Conservation (phyloP, 2,797 vertebrate genomes). For the Telmatherina bonti region DNA sequence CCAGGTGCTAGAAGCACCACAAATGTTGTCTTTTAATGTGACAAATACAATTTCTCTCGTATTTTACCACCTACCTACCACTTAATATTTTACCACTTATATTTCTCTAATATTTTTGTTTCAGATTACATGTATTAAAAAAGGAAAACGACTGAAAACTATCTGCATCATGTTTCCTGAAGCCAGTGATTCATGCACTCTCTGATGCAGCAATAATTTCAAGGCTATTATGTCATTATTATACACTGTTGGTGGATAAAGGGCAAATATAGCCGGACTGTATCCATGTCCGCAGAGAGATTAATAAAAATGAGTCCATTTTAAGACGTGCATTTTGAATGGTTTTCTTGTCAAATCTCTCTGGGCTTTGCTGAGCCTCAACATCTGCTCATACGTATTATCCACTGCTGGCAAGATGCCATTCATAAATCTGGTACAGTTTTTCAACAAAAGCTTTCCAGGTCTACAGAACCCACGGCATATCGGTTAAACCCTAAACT, state of each 20-base stretch:
- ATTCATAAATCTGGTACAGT: constrained; percentile 46
- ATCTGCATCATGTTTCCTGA: constrained; percentile 4
- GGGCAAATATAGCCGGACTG: constrained; percentile 6
- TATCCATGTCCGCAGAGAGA: constrained; percentile 9
- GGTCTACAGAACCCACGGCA: constrained; percentile 45
- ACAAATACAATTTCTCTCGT: not conserved
- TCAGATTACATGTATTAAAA: not conserved
- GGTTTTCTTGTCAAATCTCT: constrained; percentile 40
- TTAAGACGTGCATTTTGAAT: constrained; percentile 7
- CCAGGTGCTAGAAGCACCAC: not conserved
- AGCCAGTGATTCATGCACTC: not conserved
- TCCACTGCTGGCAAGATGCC: constrained; percentile 41
- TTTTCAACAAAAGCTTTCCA: constrained; percentile 60
- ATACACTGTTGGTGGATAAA: not conserved
- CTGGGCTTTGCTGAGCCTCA: constrained; percentile 23
- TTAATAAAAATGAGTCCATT: constrained; percentile 27
- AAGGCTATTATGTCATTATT: not conserved
- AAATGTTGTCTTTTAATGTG: not conserved
- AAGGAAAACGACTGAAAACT: not conserved
- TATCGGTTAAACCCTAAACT: constrained; percentile 51
- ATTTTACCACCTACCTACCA: too few species aligned
- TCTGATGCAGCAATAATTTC: not conserved
- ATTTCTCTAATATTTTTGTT: too few species aligned
- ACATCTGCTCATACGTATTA: constrained; percentile 63
- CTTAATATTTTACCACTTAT: too few species aligned